A percentile compares a stretch with the other conserved stretches of the same genome.
Conservation (phyloP, 2,888 invertebrate genomes). For the Allolobophora icterica region DNA sequence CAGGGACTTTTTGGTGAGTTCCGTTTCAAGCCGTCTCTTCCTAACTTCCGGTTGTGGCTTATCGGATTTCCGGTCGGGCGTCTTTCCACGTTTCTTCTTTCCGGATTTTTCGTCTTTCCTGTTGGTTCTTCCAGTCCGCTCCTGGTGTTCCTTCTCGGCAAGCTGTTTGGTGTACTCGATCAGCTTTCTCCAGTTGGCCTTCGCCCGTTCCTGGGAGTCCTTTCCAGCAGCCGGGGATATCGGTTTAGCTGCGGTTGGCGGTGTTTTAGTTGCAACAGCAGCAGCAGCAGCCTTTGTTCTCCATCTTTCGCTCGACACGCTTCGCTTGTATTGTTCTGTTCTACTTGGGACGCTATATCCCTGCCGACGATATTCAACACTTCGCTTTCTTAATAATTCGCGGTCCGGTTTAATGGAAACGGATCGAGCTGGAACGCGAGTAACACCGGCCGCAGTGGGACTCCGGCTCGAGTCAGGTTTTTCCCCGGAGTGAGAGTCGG, state of each 20-base stretch:
- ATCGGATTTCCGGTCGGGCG: not conserved
- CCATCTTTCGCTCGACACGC: not conserved
- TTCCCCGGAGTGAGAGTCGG: not conserved
- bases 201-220: not conserved
- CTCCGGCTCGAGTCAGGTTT: not conserved
- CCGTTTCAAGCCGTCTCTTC: not conserved
- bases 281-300: not conserved
- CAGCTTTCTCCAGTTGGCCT: slow-evolving; percentile 33
- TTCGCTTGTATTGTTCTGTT: not conserved
- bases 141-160: not conserved
- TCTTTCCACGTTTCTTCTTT: not conserved
- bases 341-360: not conserved
- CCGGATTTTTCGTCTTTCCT: not conserved
- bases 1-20: not conserved
- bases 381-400: too few relatives aligned
- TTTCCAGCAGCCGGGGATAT: not conserved
- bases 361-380: not conserved
- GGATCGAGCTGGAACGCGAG: not conserved
- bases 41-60: not conserved
- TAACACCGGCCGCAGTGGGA: not conserved
- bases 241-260: not conserved
- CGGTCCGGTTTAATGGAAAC: not conserved
- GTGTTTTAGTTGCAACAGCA: not conserved
- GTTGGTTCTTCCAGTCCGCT: not conserved
- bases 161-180: slow-evolving; percentile 30